A percentile compares a stretch with the other conserved stretches of the same genome.
These are phyloP conservation scores for Prionchulus punctatus DNA, from an alignment of 2,888 invertebrate species.

Conservation along the genomic window DNA sequence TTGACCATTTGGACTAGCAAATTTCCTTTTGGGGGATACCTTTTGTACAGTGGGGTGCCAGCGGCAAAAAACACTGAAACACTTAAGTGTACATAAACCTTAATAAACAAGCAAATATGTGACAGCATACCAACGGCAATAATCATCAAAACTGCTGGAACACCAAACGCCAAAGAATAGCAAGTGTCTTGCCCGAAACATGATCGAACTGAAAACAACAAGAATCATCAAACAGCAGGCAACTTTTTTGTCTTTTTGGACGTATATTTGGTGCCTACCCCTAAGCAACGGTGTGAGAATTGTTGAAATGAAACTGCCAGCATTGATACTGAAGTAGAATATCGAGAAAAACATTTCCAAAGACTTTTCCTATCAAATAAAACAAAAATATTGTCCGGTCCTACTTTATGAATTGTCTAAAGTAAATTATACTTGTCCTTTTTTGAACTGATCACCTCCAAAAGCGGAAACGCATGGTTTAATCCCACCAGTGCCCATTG, in stretches of 20 bases:
- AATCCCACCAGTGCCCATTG: slow-evolving; percentile 39
- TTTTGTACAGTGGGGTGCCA: slow-evolving; percentile 59
- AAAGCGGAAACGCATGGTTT: too few relatives aligned
- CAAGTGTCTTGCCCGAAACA: slow-evolving; percentile 46
- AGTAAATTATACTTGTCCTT: slow-evolving; percentile 35
- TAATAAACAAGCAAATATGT: not conserved
- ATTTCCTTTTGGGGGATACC: slow-evolving; percentile 64
- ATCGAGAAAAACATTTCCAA: slow-evolving; percentile 73
- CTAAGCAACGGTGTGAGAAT: slow-evolving; percentile 70
- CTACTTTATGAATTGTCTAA: too few relatives aligned
- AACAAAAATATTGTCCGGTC: too few relatives aligned
- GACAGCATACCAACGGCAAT: slow-evolving; percentile 51
- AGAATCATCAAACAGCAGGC: too few relatives aligned
- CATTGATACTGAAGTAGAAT: slow-evolving; percentile 82
- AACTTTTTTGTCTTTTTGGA: too few relatives aligned
- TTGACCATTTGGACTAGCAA: slow-evolving; percentile 63
- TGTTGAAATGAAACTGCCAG: slow-evolving; percentile 70
- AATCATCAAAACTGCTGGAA: slow-evolving; percentile 71
- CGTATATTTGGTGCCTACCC: too few relatives aligned
- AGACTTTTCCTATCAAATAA: slow-evolving; percentile 56
- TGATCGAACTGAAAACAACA: not conserved
- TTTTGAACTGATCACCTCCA: slow-evolving; percentile 39
- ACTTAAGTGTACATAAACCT: not conserved
- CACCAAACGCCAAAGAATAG: slow-evolving; percentile 69
- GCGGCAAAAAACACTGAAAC: slow-evolving; percentile 58